Percentiles rank a stretch among this genome's conserved stretches.
Conservation (phyloP, 92 coral and sea anemone species). For the Pocillopora meandrina region DNA sequence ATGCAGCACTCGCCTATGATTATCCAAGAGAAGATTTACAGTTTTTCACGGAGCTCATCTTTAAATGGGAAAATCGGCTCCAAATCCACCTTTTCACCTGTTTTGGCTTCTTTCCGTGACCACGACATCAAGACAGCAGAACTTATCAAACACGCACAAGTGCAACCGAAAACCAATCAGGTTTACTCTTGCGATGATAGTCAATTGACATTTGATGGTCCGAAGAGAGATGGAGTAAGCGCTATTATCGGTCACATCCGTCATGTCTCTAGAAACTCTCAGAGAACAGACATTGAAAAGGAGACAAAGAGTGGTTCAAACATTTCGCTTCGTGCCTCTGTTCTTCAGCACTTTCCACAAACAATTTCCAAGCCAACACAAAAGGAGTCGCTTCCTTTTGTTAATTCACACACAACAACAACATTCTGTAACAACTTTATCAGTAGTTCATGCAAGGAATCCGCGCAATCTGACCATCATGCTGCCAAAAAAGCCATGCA, state of each 20-base stretch:
- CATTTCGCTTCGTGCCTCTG: not conserved
- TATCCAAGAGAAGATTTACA: conserved; percentile 2
- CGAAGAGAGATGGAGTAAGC: not conserved
- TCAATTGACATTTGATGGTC: not conserved
- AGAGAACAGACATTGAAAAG: conserved; percentile 10
- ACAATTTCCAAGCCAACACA: not conserved
- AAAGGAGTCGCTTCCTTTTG: not conserved
- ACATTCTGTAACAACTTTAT: not conserved
- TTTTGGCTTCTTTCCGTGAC: not conserved
- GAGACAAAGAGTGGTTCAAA: conserved; percentile 3
- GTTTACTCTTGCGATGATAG: not conserved
- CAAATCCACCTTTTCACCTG: not conserved
- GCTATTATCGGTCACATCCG: not conserved
- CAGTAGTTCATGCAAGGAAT: not conserved
- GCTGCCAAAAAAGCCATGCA: not conserved
- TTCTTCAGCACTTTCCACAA: conserved; percentile 10
- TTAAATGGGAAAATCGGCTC: not conserved
- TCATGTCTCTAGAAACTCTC: not conserved
- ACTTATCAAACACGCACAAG: not conserved
- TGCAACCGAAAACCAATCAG: not conserved
- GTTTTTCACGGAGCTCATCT: not conserved
- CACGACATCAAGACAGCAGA: not conserved
- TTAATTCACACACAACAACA: not conserved
- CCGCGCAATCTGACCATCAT: not conserved
- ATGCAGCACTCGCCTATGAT: not conserved